Conservation (phyloP, 2,797 vertebrate species). For the Cuculus canorus region DNA sequence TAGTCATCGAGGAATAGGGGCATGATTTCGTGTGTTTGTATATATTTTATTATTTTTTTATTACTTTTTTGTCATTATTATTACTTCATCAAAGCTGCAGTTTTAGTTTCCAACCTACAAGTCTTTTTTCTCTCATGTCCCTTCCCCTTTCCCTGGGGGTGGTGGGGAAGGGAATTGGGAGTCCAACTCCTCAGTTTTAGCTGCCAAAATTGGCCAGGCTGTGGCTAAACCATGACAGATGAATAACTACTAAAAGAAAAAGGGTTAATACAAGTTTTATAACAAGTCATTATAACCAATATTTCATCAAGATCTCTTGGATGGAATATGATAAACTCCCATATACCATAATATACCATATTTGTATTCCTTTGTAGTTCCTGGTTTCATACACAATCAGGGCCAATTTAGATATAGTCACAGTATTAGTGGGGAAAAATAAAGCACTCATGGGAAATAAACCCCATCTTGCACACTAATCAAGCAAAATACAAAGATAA, state of each 20-base stretch:
- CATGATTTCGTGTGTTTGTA: no score
- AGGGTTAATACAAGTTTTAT: neutral
- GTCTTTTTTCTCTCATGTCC: no score
- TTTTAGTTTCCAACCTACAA: no score
- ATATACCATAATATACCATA: neutral
- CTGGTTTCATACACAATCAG: neutral
- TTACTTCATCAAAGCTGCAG: no score
- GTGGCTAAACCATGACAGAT: neutral
- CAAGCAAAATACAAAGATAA: neutral
- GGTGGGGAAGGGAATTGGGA: no score
- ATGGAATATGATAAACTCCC: neutral
- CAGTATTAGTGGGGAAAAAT: neutral
- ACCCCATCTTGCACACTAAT: neutral
- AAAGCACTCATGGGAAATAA: neutral
- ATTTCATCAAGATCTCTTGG: neutral
- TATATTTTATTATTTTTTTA: no score
- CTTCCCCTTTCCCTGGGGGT: no score
- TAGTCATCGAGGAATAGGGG: no score
- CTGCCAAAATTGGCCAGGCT: no score
- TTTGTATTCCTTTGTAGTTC: neutral
- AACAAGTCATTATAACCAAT: neutral
- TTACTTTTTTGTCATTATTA: no score
- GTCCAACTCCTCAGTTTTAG: no score
- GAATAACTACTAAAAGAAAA: neutral
- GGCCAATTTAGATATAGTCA: neutral